Base-by-base conservation (phyloP, 2,888 invertebrate species). In the Hemithea aestivaria region DNA sequence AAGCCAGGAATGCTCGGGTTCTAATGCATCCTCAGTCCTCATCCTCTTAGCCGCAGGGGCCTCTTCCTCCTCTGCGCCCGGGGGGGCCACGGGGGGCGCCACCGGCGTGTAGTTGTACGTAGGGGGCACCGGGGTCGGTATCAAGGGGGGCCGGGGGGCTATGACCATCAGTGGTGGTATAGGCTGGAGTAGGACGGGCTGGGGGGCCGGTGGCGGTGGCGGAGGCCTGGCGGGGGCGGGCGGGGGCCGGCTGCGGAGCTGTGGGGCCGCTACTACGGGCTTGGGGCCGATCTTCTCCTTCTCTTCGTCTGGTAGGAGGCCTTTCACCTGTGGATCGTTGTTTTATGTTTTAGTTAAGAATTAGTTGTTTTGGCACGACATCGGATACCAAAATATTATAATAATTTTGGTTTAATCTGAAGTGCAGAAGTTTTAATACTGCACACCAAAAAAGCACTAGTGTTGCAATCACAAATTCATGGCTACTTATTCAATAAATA, bases 261-360 rank as follows among this genome's bases (percentile, higher is more conserved):
- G 41, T 43, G 45, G 28, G 29, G 63, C 63, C 34, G 22, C 37
- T 38, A 45, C 6, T 35, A 92, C 93, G 1, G 94, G 94, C 80
- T 93, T 95, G 0, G 97, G 98, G 0, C 98, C 98, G 56, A 98
- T 98, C 79, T 97, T 97, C 68, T 98, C 98, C 63, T 98, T 98
- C 71, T 97, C 97, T 69, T 97, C 97, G 67, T 98, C 98, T 0
- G 96, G 96, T 45, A 98, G 83, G 3, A 98, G 88, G 1, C 98
- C 98, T 77, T 98, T 97, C 12, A 84, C 84, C 82, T 82, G 48
- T 0, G 16, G 10, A 22, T 2, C 10, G 30, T 9, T 10, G 11
- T 20, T 22, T 10, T 8, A 10, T n/a, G n/a, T n/a, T n/a, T n/a
- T n/a, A n/a, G n/a, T n/a, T n/a, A n/a, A n/a, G n/a, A n/a, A n/a